Percentiles rank a stretch among this genome's conserved stretches.
Conservation (phyloP, 2,888 invertebrate genomes). For the Phyllotreta cruciferae region DNA sequence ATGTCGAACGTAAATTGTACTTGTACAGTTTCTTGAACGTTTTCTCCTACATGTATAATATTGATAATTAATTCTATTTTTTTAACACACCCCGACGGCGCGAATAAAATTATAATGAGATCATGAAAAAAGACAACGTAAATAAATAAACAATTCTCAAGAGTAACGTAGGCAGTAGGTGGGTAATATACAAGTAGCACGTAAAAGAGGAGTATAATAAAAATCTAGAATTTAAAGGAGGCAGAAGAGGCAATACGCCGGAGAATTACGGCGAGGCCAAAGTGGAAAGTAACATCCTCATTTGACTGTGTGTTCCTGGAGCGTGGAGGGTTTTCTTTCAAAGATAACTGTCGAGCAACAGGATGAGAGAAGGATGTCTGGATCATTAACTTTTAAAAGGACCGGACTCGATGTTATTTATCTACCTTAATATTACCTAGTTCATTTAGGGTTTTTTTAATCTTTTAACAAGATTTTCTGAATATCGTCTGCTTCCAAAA, state of each 20-base stretch:
- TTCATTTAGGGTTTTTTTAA: too few relatives aligned
- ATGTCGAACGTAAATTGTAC: too few relatives aligned
- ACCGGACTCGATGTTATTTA: constrained; percentile 4
- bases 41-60: too few relatives aligned
- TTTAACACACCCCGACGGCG: too few relatives aligned
- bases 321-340: constrained; percentile 27
- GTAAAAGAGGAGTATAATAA: constrained; percentile 22
- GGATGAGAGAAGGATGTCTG: constrained; percentile 17
- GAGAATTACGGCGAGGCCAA: constrained; percentile 28
- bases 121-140: background rate
- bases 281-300: constrained; percentile 28
- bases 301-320: constrained; percentile 29
- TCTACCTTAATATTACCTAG: too few relatives aligned
- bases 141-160: constrained; percentile 20
- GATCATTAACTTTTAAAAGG: constrained; percentile 24
- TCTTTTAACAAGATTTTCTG: too few relatives aligned
- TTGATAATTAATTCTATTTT: too few relatives aligned
- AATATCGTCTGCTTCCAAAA: too few relatives aligned
- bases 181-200: constrained; percentile 3
- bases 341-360: constrained; percentile 31
- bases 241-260: constrained; percentile 21
- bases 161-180: constrained; percentile 8
- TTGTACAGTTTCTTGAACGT: too few relatives aligned
- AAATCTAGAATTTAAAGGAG: constrained; percentile 24
- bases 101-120: too few relatives aligned